Conservation (phyloP, 2,797 vertebrate species). For the Apodemus agrarius region DNA sequence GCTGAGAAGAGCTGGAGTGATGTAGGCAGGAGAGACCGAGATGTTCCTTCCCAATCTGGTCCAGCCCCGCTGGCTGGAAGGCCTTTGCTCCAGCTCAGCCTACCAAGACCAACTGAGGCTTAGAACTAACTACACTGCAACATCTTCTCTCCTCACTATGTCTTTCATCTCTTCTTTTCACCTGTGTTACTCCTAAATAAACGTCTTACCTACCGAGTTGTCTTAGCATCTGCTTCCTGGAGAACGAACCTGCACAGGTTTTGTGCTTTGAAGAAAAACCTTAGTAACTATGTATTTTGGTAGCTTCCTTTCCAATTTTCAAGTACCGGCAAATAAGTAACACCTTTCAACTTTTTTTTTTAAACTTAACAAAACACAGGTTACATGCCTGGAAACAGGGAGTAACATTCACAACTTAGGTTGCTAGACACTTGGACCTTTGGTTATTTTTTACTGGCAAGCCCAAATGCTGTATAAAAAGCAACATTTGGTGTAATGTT, state of each 20-base stretch:
- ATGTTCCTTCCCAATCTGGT: not conserved
- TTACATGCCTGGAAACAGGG: conserved; percentile 78
- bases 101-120: not conserved
- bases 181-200: not conserved
- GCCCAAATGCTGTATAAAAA: conserved; percentile 74
- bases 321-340: conserved; percentile 61
- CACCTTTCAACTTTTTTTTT: conserved; percentile 64
- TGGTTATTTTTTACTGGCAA: conserved; percentile 79
- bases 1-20: not conserved
- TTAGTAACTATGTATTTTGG: not conserved
- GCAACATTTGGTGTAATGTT: conserved; percentile 77
- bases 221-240: conserved; percentile 33
- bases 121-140: not conserved
- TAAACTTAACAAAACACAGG: conserved; percentile 85
- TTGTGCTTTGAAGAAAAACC: not conserved
- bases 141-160: not conserved
- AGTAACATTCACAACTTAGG: conserved; percentile 78
- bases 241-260: not conserved
- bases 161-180: not conserved
- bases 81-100: not conserved
- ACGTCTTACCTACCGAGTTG: not conserved
- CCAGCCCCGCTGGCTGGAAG: not conserved
- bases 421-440: conserved; percentile 53
- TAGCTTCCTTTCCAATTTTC: conserved; percentile 11
- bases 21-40: not conserved